Evolutionary conservation across 2,797 vertebrate genomes (phyloP).

Genomic region (Oreortyx pictus): DNA sequence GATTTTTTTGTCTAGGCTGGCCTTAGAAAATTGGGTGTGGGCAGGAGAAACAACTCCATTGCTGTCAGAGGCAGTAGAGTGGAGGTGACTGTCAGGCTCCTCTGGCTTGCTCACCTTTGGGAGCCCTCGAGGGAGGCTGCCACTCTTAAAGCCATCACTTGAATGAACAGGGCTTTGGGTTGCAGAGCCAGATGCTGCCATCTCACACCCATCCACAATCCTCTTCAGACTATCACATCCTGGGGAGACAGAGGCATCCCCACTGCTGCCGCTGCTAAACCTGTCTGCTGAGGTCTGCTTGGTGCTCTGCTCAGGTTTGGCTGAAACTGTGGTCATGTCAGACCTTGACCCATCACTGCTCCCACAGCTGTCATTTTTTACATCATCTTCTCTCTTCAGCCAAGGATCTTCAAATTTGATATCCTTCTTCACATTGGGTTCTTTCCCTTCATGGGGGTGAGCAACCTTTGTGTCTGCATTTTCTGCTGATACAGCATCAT

Average conservation of each 20-base stretch:
- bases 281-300: conserved; percentile 73
- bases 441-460: conserved; percentile 62
- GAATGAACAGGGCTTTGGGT: conserved; percentile 79
- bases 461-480: conserved; percentile 53
- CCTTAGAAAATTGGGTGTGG: conserved; percentile 73
- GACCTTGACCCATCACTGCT: background rate
- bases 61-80: conserved; percentile 55
- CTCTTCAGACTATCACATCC: conserved; percentile 74
- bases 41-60: conserved; percentile 62
- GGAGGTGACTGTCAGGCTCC: conserved; percentile 63
- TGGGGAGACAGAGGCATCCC: conserved; percentile 77
- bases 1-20: conserved; percentile 85
- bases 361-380: conserved; percentile 65
- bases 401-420: conserved; percentile 94
- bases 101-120: conserved; percentile 79
- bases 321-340: conserved; percentile 39
- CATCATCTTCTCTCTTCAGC: conserved; percentile 89
- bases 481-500: conserved; percentile 58
- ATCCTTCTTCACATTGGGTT: conserved; percentile 78
- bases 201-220: conserved; percentile 90
- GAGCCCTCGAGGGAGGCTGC: conserved; percentile 83
- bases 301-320: conserved; percentile 71
- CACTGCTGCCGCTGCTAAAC: conserved; percentile 76
- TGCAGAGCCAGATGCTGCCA: conserved; percentile 74
- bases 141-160: conserved; percentile 78